These are phyloP conservation scores for Cichlasoma orientale DNA, from an alignment of 2,797 vertebrate genomes.

Conservation along the genomic window DNA sequence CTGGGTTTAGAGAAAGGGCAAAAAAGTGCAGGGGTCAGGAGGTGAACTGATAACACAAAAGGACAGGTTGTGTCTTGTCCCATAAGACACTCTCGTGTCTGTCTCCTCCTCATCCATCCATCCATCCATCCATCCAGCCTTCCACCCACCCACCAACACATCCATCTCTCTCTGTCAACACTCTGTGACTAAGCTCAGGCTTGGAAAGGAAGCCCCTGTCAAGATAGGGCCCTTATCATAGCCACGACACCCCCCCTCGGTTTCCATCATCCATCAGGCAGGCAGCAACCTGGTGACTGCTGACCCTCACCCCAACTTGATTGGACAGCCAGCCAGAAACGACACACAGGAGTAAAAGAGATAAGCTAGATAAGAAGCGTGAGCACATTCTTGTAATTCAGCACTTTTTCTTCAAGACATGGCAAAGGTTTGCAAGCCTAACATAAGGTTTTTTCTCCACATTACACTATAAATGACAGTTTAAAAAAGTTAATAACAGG, in stretches of 20 bases:
- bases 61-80: conserved; percentile 71
- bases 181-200: conserved; percentile 62
- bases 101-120: conserved; percentile 55
- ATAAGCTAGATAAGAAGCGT: conserved; percentile 54
- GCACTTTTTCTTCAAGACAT: conserved; percentile 17
- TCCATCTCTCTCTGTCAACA: conserved; percentile 76
- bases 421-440: neutral
- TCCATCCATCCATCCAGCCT: conserved; percentile 53
- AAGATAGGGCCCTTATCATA: conserved; percentile 80
- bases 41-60: conserved; percentile 66
- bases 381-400: conserved; percentile 48
- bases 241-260: conserved; percentile 50
- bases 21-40: conserved; percentile 44
- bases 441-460: neutral
- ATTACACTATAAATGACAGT: neutral
- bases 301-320: conserved; percentile 63
- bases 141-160: conserved; percentile 56
- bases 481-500: neutral
- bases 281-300: conserved; percentile 73
- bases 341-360: conserved; percentile 49
- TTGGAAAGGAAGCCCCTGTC: conserved; percentile 79
- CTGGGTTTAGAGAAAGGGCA: conserved; percentile 1
- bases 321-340: conserved; percentile 33
- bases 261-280: conserved; percentile 78
- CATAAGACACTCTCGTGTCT: conserved; percentile 59